phyloP scores from a whole-genome alignment of 2,888 invertebrate genomes.

The Gasteruption jaculator region DNA sequence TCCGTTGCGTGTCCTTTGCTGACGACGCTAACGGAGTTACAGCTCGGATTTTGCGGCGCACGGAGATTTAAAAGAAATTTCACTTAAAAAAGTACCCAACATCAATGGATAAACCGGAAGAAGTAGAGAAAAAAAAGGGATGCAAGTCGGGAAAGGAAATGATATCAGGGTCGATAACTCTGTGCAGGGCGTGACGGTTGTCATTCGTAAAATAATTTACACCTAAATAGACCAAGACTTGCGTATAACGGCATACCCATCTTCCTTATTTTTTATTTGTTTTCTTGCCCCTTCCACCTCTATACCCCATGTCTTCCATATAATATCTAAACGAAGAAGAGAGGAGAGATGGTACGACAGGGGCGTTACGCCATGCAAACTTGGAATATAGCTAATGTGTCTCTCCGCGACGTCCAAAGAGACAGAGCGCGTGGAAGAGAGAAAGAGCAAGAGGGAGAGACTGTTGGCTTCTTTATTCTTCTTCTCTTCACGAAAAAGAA shows the following conservation, averaged over 20 bases:
- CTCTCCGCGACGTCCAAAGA: slow-evolving; percentile 10
- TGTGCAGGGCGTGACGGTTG: no score
- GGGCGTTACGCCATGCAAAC: slow-evolving; percentile 51
- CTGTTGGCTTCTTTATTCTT: slow-evolving; percentile 6
- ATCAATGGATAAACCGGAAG: no score
- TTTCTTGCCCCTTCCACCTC: slow-evolving; percentile 16
- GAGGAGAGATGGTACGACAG: slow-evolving; percentile 30
- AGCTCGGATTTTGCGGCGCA: no score
- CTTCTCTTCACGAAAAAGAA: slow-evolving; percentile 8
- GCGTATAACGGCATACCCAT: slow-evolving; percentile 15
- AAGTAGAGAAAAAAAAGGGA: no score
- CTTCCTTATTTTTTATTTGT: slow-evolving; percentile 16
- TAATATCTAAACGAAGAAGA: slow-evolving; percentile 29
- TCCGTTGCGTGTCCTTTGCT: no score
- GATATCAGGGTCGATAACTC: no score
- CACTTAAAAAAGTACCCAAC: no score
- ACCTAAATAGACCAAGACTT: slow-evolving; percentile 25
- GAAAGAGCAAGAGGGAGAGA: slow-evolving; percentile 14
- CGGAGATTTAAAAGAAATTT: no score
- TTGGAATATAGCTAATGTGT: slow-evolving; percentile 43
- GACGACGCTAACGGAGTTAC: no score
- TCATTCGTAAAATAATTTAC: slow-evolving; percentile 32
- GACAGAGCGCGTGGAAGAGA: slow-evolving; percentile 12
- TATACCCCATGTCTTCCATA: slow-evolving; percentile 26
- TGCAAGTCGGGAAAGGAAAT: no score